Evolutionary conservation across 1,140 invertebrate genomes (phyloP).

Genomic region (Lordiphosa collinella): DNA sequence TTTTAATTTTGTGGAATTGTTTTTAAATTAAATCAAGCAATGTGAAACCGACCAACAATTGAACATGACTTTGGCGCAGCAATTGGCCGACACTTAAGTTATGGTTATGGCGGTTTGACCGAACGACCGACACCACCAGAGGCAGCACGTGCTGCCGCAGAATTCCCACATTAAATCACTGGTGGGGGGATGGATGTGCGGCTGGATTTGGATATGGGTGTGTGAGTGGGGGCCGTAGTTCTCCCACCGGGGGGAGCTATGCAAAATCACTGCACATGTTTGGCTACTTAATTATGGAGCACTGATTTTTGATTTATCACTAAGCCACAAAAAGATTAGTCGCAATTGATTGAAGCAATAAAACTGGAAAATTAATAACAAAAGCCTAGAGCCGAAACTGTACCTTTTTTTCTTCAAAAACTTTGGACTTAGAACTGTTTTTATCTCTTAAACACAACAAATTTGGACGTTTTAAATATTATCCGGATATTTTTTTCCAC

Average conservation of each 20-base stretch:
- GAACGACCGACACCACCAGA: background rate
- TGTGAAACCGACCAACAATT: background rate
- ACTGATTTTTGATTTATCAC: too few relatives aligned
- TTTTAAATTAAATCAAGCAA: constrained; percentile 74
- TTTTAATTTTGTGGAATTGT: constrained; percentile 67
- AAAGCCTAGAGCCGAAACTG: too few relatives aligned
- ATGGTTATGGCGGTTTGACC: constrained; percentile 17
- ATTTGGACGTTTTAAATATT: too few relatives aligned
- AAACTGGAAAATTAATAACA: too few relatives aligned
- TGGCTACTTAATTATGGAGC: too few relatives aligned
- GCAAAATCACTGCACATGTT: constrained; percentile 29
- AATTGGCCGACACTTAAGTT: constrained; percentile 20
- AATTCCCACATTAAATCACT: constrained; percentile 71
- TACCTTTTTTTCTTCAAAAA: too few relatives aligned
- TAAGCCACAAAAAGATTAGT: too few relatives aligned
- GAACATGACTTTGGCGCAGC: constrained; percentile 23
- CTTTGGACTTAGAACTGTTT: too few relatives aligned
- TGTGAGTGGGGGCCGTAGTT: background rate
- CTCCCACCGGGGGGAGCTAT: constrained; percentile 11
- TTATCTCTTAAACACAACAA: too few relatives aligned
- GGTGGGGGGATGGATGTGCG: constrained; percentile 13
- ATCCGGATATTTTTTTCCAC: too few relatives aligned
- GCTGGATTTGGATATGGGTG: background rate
- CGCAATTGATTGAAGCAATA: too few relatives aligned
- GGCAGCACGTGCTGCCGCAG: constrained; percentile 52